phyloP scores from a whole-genome alignment of 2,888 invertebrate genomes.

The Conops quadrifasciatus region DNA sequence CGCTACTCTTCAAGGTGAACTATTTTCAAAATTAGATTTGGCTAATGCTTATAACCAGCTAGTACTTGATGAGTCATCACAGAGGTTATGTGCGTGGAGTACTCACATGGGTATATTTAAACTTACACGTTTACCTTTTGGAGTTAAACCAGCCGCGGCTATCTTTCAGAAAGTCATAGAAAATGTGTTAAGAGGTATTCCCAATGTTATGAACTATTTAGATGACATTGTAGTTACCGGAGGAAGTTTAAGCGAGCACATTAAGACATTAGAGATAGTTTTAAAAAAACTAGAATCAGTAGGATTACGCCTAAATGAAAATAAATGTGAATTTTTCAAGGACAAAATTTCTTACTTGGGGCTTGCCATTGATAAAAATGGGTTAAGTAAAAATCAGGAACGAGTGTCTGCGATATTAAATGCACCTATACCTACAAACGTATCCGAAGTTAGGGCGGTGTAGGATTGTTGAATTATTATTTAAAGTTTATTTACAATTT shows the following conservation, averaged over 20 bases:
- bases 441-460: constrained; percentile 37
- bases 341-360: constrained; percentile 31
- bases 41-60: too few species aligned
- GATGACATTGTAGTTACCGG: constrained; percentile 36
- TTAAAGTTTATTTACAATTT: constrained; percentile 41
- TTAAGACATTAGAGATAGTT: constrained; percentile 36
- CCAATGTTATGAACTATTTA: constrained; percentile 33
- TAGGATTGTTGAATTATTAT: constrained; percentile 39
- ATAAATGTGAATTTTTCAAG: constrained; percentile 35
- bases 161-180: constrained; percentile 42
- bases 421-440: constrained; percentile 35
- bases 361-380: constrained; percentile 30
- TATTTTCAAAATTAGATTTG: too few species aligned
- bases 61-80: constrained; percentile 37
- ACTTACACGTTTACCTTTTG: constrained; percentile 40
- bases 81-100: constrained; percentile 33
- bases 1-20: too few species aligned
- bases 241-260: constrained; percentile 22
- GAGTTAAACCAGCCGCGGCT: constrained; percentile 36
- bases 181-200: constrained; percentile 36
- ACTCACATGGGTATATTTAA: constrained; percentile 36
- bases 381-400: constrained; percentile 35
- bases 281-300: constrained; percentile 39
- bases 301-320: constrained; percentile 33
- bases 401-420: constrained; percentile 19